Conservation (phyloP, 92 coral and sea anemone species). For the Virgularia gustaviana region DNA sequence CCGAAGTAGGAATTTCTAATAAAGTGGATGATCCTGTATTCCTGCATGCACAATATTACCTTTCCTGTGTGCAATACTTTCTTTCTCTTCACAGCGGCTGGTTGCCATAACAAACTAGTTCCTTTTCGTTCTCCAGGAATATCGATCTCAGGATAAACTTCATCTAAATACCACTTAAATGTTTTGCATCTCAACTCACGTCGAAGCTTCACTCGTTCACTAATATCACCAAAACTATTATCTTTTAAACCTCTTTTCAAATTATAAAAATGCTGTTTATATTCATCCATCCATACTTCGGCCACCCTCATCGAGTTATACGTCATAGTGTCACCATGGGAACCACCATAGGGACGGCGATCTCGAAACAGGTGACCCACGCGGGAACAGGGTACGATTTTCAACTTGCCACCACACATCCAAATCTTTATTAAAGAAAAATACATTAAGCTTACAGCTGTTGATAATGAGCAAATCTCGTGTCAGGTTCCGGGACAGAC, state of each 20-base stretch:
- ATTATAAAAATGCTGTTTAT: slow-evolving; percentile 79
- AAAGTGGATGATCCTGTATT: background rate
- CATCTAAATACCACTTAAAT: slow-evolving; percentile 81
- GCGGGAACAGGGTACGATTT: slow-evolving; percentile 89
- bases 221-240: slow-evolving; percentile 67
- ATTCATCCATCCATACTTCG: slow-evolving; percentile 94
- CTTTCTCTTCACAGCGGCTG: slow-evolving; percentile 29
- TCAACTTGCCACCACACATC: slow-evolving; percentile 94
- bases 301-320: slow-evolving; percentile 92
- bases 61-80: slow-evolving; percentile 65
- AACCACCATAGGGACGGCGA: slow-evolving; percentile 82
- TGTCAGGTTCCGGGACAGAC: too few species aligned
- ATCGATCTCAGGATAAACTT: slow-evolving; percentile 75
- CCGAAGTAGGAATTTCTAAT: too few species aligned
- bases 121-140: slow-evolving; percentile 58
- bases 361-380: slow-evolving; percentile 87
- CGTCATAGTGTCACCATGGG: slow-evolving; percentile 81
- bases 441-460: background rate
- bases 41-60: slow-evolving; percentile 39
- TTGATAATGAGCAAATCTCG: background rate
- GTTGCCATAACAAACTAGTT: slow-evolving; percentile 47
- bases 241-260: slow-evolving; percentile 58
- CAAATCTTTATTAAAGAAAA: slow-evolving; percentile 71
- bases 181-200: slow-evolving; percentile 67
- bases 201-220: slow-evolving; percentile 65